phyloP scores from a whole-genome alignment of 92 coral and sea anemone genomes.

The Actinostola sp. region DNA sequence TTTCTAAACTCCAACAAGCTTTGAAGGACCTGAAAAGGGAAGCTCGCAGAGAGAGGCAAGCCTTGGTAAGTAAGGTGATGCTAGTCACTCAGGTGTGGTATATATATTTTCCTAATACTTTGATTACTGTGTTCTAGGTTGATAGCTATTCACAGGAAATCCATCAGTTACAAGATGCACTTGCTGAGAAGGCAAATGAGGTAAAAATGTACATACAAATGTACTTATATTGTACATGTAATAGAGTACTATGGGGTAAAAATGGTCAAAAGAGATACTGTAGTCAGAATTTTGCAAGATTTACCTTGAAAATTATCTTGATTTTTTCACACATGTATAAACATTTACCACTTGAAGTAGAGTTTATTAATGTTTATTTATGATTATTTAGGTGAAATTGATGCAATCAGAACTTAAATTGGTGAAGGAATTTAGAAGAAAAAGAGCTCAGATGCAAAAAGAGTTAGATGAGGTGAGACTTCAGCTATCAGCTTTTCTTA shows the following conservation, averaged over 20 bases:
- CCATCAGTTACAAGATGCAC: constrained; percentile 79
- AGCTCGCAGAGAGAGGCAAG: constrained; percentile 79
- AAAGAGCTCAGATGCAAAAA: constrained; percentile 98
- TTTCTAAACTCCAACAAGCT: constrained; percentile 77
- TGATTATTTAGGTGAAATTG: constrained; percentile 67
- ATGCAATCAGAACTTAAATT: constrained; percentile 97
- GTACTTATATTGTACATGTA: neutral
- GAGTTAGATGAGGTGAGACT: constrained; percentile 99
- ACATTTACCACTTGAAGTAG: too few species aligned
- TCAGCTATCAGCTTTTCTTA: neutral
- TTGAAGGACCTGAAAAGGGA: constrained; percentile 86
- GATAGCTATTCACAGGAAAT: constrained; percentile 87
- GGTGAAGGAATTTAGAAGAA: constrained; percentile 96
- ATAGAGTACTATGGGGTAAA: too few species aligned
- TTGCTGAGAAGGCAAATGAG: constrained; percentile 93
- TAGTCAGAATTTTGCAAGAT: too few species aligned
- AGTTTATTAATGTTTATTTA: neutral
- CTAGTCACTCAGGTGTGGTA: neutral
- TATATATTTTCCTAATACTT: neutral
- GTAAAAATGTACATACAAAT: constrained; percentile 37
- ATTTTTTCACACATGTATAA: too few species aligned
- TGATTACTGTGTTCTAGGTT: constrained; percentile 36
- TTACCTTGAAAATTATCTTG: too few species aligned
- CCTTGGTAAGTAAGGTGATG: constrained; percentile 66
- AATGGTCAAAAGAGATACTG: too few species aligned